A percentile compares a stretch with the other conserved stretches of the same genome.
These are phyloP conservation scores for Acrossocheilus wenchowensis DNA, from an alignment of 2,797 vertebrate species.

Conservation along the genomic window DNA sequence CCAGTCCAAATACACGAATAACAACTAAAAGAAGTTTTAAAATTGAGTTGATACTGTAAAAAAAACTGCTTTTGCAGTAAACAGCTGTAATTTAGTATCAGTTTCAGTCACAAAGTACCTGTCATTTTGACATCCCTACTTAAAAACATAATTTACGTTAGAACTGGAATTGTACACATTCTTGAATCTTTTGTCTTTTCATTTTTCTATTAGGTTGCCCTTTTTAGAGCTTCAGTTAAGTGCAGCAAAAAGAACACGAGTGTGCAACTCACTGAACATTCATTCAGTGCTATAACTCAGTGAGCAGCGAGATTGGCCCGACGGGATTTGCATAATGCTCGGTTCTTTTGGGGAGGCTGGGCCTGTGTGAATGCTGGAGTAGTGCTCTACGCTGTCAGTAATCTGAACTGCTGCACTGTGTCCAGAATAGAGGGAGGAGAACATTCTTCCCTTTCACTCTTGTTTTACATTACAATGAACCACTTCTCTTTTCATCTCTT, in stretches of 20 bases:
- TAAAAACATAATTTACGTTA: slow-evolving; percentile 1
- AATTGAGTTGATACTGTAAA: neutral
- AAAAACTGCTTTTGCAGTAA: neutral
- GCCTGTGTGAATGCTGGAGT: slow-evolving; percentile 54
- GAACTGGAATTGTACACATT: slow-evolving; percentile 24
- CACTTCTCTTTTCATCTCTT: slow-evolving; percentile 59
- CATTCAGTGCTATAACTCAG: slow-evolving; percentile 51
- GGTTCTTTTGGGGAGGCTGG: slow-evolving; percentile 50
- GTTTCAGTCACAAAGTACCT: neutral
- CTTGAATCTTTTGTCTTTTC: slow-evolving; percentile 28
- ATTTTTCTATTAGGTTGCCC: slow-evolving; percentile 44
- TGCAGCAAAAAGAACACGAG: slow-evolving; percentile 45
- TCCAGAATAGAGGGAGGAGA: slow-evolving; percentile 36
- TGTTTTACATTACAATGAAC: slow-evolving; percentile 64
- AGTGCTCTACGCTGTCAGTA: slow-evolving; percentile 50
- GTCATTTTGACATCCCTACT: neutral
- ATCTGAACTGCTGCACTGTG: slow-evolving; percentile 34
- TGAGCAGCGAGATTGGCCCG: slow-evolving; percentile 51
- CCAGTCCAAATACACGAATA: too few relatives aligned
- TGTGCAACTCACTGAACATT: slow-evolving; percentile 47
- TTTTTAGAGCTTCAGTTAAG: slow-evolving; percentile 50
- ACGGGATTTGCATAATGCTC: slow-evolving; percentile 66
- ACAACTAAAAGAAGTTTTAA: neutral
- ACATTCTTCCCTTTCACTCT: slow-evolving; percentile 50
- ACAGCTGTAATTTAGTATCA: neutral